Evolutionary conservation across 2,888 invertebrate species (phyloP).

Genomic region (Scaptodrosophila latifasciaeformis): DNA sequence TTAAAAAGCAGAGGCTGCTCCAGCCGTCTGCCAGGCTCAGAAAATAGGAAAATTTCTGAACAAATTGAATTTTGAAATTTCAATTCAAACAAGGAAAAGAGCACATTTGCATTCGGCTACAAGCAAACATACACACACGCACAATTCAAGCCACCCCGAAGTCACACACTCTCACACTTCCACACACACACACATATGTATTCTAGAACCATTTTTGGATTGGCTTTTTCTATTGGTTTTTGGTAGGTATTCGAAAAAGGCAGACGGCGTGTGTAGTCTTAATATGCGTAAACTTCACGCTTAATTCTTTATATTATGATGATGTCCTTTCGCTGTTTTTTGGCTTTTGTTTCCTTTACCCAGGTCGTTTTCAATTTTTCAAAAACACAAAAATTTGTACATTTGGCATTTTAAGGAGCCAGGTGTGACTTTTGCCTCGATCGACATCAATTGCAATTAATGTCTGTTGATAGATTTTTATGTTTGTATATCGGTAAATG

Average conservation of each 20-base stretch:
- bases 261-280: conserved; percentile 64
- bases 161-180: not conserved
- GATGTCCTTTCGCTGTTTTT: conserved; percentile 65
- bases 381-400: conserved; percentile 42
- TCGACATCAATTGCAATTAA: conserved; percentile 49
- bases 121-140: conserved; percentile 2
- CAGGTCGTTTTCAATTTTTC: conserved; percentile 44
- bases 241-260: conserved; percentile 44
- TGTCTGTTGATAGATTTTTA: conserved; percentile 65
- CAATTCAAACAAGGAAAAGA: conserved; percentile 13
- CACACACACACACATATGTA: not conserved
- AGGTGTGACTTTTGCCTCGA: conserved; percentile 48
- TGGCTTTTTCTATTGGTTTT: conserved; percentile 28
- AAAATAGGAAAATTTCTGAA: conserved; percentile 24
- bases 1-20: conserved; percentile 30
- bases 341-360: conserved; percentile 56
- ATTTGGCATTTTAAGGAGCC: conserved; percentile 31
- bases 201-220: conserved; percentile 29
- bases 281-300: conserved; percentile 74
- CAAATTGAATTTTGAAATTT: conserved; percentile 27
- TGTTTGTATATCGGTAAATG: conserved; percentile 59
- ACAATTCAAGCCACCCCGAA: conserved; percentile 3
- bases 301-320: conserved; percentile 70
- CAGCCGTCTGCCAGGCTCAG: conserved; percentile 46
- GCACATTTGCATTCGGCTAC: conserved; percentile 51